Conservation (phyloP, 2,113 vertebrate species). For the Mesoclemmys tuberculata region DNA sequence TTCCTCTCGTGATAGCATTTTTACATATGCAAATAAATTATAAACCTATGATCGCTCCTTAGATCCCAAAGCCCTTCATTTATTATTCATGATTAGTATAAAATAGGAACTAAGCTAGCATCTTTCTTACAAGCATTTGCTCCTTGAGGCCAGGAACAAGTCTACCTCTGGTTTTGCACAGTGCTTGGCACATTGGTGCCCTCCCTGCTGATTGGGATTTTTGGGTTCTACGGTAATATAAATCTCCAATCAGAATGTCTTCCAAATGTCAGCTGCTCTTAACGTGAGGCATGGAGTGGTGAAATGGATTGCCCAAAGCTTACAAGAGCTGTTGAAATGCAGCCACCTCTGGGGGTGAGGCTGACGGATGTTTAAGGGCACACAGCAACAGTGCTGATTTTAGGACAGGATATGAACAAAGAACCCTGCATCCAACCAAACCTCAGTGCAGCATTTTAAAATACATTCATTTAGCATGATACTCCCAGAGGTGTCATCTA, state of each 20-base stretch:
- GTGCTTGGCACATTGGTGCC: neutral
- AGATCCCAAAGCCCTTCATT: neutral
- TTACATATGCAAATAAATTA: neutral
- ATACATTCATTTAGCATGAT: neutral
- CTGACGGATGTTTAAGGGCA: neutral
- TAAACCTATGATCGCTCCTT: too few relatives aligned
- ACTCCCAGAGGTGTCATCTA: neutral
- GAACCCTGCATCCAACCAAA: neutral
- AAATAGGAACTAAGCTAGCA: neutral
- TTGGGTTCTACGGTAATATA: neutral
- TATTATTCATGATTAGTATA: neutral
- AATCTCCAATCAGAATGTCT: neutral
- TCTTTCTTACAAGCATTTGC: too few relatives aligned
- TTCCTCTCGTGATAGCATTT: neutral
- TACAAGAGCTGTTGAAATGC: too few relatives aligned
- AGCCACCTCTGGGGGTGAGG: too few relatives aligned
- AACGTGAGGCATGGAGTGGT: neutral
- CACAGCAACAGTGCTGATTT: neutral
- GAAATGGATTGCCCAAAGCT: neutral
- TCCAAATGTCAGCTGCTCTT: neutral
- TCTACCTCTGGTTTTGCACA: too few relatives aligned
- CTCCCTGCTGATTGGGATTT: neutral
- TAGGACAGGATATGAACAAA: neutral
- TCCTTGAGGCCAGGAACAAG: too few relatives aligned
- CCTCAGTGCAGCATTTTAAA: neutral